A percentile compares a stretch with the other conserved stretches of the same genome.
phyloP scores from a whole-genome alignment of 2,888 invertebrate genomes.

The Deroplatys truncata region DNA sequence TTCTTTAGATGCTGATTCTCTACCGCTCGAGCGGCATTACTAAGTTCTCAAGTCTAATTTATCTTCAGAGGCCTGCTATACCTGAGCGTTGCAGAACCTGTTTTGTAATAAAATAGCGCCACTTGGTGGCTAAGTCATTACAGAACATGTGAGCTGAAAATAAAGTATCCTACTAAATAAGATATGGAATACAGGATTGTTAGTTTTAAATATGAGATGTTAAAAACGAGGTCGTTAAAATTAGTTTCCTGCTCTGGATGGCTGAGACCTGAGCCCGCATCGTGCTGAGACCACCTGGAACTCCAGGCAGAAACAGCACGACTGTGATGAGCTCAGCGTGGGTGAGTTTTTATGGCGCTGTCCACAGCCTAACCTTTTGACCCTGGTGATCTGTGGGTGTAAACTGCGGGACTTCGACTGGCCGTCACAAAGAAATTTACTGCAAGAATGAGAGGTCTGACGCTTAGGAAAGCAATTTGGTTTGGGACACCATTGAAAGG shows the following conservation, averaged over 20 bases:
- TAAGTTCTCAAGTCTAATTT: too few relatives aligned
- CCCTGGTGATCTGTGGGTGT: neutral
- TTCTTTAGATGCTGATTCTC: too few relatives aligned
- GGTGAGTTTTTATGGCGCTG: neutral
- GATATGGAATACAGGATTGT: neutral
- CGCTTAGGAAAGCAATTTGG: neutral
- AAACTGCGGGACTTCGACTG: neutral
- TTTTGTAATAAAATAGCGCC: too few relatives aligned
- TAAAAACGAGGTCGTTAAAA: neutral
- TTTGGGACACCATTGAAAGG: neutral
- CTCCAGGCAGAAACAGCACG: neutral
- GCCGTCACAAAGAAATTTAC: neutral
- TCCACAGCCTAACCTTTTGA: neutral
- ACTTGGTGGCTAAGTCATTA: too few relatives aligned
- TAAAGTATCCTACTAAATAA: too few relatives aligned
- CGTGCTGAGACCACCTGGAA: neutral
- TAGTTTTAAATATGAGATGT: neutral
- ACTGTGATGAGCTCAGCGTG: neutral
- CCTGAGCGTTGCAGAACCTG: too few relatives aligned
- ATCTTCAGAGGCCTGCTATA: too few relatives aligned
- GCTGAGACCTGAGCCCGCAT: neutral
- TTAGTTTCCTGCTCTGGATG: neutral
- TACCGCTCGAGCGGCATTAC: too few relatives aligned
- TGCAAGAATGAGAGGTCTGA: neutral
- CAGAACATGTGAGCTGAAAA: too few relatives aligned